Base-by-base conservation (phyloP, 2,797 vertebrate species). In the Heterohyrax brucei region DNA sequence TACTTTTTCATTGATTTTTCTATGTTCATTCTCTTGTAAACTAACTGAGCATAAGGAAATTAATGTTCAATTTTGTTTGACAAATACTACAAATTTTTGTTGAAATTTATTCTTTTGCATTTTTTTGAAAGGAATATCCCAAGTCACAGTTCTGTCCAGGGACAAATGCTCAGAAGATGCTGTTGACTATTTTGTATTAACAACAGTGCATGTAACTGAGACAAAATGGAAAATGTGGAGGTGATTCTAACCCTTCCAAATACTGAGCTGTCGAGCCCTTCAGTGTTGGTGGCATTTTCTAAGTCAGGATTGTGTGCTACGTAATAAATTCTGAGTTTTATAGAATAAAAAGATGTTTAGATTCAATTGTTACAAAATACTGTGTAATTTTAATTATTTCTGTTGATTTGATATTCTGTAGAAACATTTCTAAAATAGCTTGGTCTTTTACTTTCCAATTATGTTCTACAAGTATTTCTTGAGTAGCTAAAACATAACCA, bases 401-500 rank as follows among this genome's bases (percentile, higher is more conserved):
- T 84, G 3, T 86, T 90, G 28, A 86, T 59, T 94, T n/a, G 87
- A 19, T 10, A 61, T 94, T 86, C 16, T 92, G 22, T 70, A 3
- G 1, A 76, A n/a, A 6, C 39, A 50, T 96, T 95, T 95, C 16
- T 33, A 66, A 72, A 88, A 72, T 64, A 90, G 6, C 6, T 3
- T 90, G 5, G 5, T n/a, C 19, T 26, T 89, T 93, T 95, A 85
- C 78, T 75, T 79, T 95, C 28, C 3, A 61, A 6, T 91, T 64
- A 39, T 50, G 46, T 75, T 92, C 39, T 87, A 28, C 4, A 91
- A 48, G 24, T 89, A 76, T 73, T 91, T 95, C 75, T 94, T 86
- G 64, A 93, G 26, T 24, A 62, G 2, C 26, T 90, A 91, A 2
- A 66, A 66, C 33, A n/a, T 94, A 28, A 0, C 24, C n/a, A 88